Evolutionary conservation across 92 coral and sea anemone species (phyloP), one percentile per base, ranked within the genome.

Genomic region (Siderastrea radians): DNA sequence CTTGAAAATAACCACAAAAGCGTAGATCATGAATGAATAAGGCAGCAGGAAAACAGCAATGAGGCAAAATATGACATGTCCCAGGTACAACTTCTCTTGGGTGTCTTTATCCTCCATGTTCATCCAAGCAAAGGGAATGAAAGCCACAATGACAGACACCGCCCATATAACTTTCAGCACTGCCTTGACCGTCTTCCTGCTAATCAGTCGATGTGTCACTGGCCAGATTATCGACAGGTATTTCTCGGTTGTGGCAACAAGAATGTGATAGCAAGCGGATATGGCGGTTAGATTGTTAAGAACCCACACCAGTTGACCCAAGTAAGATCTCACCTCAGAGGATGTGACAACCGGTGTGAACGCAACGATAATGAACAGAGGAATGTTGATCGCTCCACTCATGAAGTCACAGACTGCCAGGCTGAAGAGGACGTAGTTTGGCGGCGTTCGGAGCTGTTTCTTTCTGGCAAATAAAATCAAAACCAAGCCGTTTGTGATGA

Each of bases 11-110:
- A 79, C 90, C 13, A 77, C 74, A 68, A 90, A 89, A 46, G 89
- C 87, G 87, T 93, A 93, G 0, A 93, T 90, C 74, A 95, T 95
- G 83, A 95, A 86, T 1, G 91, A 50, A 13, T 95, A 95, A 3
- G 98, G 98, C 0, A 95, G 7, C 16, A 95, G 54, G 61, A 95
- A 87, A 8, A 93, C 98, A 12, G 90, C 81, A 1, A 91, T 84
- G 55, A 95, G 73, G 7, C 90, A 82, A 52, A 93, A 93, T 46
- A 93, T 89, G 7, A 86, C 92, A 53, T 95, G 96, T 3, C 86
- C 95, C 15, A 92, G 61, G 1, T 17, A 6, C 4, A 89, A 57
- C 72, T 43, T 79, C 8, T 52, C 72, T 57, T 26, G 19, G 3
- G 79, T 78, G 2, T 45, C 68, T 12, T 2, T 57, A 26, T 85